Evolutionary conservation across 2,888 invertebrate genomes (phyloP).

Genomic region (Toxonevra muliebris): DNA sequence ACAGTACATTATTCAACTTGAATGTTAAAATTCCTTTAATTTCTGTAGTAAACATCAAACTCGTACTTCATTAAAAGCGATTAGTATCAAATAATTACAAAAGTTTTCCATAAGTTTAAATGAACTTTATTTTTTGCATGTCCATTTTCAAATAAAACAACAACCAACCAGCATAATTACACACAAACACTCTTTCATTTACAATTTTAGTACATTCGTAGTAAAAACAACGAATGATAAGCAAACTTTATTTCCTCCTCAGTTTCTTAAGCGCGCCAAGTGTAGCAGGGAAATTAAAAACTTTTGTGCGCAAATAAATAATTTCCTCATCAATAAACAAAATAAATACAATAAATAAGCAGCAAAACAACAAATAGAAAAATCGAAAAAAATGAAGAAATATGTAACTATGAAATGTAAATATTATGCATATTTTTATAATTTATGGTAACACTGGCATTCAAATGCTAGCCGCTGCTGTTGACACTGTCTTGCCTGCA

Average conservation of each 20-base stretch:
- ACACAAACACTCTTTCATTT: slow-evolving; percentile 1
- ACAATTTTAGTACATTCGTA: too few species aligned
- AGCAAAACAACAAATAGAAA: background rate
- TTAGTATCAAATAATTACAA: slow-evolving; percentile 60
- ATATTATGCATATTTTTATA: slow-evolving; percentile 57
- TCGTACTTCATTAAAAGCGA: slow-evolving; percentile 44
- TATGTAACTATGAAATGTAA: slow-evolving; percentile 44
- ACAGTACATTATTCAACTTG: background rate
- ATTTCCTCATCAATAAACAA: slow-evolving; percentile 59
- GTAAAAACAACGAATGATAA: slow-evolving; percentile 3
- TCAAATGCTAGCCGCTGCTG: slow-evolving; percentile 44
- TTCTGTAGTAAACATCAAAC: background rate
- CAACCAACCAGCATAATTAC: slow-evolving; percentile 3
- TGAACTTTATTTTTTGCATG: slow-evolving; percentile 25
- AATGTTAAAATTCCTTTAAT: background rate
- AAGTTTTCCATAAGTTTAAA: slow-evolving; percentile 47
- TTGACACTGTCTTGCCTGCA: too few species aligned
- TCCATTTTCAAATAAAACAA: slow-evolving; percentile 23
- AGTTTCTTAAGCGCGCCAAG: background rate
- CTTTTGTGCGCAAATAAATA: slow-evolving; percentile 51
- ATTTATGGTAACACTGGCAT: slow-evolving; percentile 62
- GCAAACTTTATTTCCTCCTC: slow-evolving; percentile 9
- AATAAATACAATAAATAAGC: slow-evolving; percentile 46
- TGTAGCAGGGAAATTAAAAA: slow-evolving; percentile 42
- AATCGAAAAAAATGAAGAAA: background rate